A percentile compares a stretch with the other conserved stretches of the same genome.
These are phyloP conservation scores for Sphaeridia pumilis DNA, from an alignment of 2,888 invertebrate species.

Conservation along the genomic window DNA sequence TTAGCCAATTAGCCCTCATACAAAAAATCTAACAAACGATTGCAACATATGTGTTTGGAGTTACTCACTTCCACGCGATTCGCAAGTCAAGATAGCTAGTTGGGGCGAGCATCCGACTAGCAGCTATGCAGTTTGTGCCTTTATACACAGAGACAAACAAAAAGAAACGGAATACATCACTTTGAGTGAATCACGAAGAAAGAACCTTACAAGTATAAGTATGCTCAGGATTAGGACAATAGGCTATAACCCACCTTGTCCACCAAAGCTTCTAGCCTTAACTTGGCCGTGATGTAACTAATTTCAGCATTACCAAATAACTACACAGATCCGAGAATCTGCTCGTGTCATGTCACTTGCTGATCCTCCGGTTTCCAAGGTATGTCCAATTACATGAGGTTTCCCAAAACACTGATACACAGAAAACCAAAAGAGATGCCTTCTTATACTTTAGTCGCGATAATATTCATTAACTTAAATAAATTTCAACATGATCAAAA, in stretches of 20 bases:
- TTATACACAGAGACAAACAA: conserved; percentile 37
- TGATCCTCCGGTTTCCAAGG: conserved; percentile 30
- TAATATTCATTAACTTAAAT: too few relatives aligned
- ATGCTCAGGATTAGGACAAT: conserved; percentile 7
- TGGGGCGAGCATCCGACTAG: conserved; percentile 35
- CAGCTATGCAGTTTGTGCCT: conserved; percentile 37
- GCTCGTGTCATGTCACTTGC: conserved; percentile 20
- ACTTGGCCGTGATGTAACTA: conserved; percentile 23
- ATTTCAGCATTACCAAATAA: conserved; percentile 35
- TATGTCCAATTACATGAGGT: conserved; percentile 29
- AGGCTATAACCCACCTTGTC: conserved; percentile 4
- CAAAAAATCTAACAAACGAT: conserved; percentile 13
- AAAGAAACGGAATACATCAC: conserved; percentile 36
- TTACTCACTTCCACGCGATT: conserved; percentile 36
- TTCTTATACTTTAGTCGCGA: too few relatives aligned
- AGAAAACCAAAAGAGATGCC: conserved; percentile 36
- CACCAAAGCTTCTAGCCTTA: too few relatives aligned
- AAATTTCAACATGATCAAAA: too few relatives aligned
- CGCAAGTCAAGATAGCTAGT: conserved; percentile 36
- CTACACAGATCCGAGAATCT: conserved; percentile 33
- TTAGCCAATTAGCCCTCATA: conserved; percentile 2
- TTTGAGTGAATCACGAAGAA: conserved; percentile 16
- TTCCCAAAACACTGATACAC: conserved; percentile 37
- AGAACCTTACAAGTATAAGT: conserved; percentile 11
- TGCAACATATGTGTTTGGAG: conserved; percentile 32